These are phyloP conservation scores for Hippocampus abdominalis DNA, from an alignment of 2,113 vertebrate genomes.

Conservation along the genomic window DNA sequence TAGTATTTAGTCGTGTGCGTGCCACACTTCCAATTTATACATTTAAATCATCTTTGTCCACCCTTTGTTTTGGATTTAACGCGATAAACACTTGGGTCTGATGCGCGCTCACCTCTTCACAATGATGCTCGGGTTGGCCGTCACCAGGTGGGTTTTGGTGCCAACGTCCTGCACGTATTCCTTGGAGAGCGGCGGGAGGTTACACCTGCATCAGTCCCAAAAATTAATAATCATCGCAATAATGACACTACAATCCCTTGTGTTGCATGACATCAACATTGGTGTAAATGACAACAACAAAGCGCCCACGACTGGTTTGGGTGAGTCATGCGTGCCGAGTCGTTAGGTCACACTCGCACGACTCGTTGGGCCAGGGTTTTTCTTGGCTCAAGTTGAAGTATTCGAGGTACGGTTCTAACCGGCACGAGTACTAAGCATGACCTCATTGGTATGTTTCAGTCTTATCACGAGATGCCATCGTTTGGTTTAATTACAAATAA, in stretches of 20 bases:
- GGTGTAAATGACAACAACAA: not conserved
- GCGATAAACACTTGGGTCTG: no score
- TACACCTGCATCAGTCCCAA: slow-evolving; percentile 75
- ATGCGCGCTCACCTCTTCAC: slow-evolving; percentile 81
- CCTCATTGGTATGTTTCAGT: not conserved
- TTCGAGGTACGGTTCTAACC: not conserved
- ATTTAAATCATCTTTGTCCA: no score
- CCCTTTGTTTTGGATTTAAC: no score
- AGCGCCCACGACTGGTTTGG: not conserved
- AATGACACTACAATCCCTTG: not conserved
- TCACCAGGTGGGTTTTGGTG: slow-evolving; percentile 87
- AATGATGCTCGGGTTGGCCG: slow-evolving; percentile 97
- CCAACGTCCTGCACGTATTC: slow-evolving; percentile 89
- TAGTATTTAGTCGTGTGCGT: no score
- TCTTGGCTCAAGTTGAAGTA: not conserved
- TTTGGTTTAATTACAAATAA: not conserved
- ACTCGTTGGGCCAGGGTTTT: not conserved
- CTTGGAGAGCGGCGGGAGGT: slow-evolving; percentile 89
- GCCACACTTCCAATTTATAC: no score
- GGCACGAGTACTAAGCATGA: not conserved
- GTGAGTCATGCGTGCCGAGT: not conserved
- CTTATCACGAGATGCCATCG: not conserved
- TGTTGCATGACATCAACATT: not conserved
- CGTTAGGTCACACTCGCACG: not conserved
- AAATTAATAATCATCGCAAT: no score